Percentiles rank a stretch among this genome's conserved stretches.
Conservation (phyloP, 2,888 invertebrate genomes). For the Microctonus hyperodae region DNA sequence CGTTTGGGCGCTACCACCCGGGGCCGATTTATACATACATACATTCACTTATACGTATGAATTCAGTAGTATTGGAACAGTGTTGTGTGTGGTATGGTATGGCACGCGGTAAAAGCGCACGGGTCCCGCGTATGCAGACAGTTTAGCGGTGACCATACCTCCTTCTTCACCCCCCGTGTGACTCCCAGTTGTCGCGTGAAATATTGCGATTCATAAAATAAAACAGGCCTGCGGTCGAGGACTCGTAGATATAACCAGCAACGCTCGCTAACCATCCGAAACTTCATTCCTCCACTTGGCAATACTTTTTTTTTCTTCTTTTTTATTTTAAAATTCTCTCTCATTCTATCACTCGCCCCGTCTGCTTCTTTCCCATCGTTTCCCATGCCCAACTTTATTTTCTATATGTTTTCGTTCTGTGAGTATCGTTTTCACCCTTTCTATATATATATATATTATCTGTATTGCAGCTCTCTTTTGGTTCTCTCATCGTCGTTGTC, state of each 20-base stretch:
- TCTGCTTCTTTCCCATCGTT: constrained; percentile 14
- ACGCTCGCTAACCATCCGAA: constrained; percentile 52
- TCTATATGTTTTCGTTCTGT: not conserved
- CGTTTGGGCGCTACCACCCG: constrained; percentile 21
- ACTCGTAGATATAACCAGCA: constrained; percentile 56
- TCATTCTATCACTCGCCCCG: constrained; percentile 18
- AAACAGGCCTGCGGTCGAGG: constrained; percentile 62
- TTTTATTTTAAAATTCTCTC: no score
- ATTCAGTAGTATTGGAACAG: constrained; percentile 31
- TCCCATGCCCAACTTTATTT: not conserved
- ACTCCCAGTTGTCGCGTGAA: constrained; percentile 63
- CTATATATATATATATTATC: not conserved
- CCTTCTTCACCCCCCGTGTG: constrained; percentile 37
- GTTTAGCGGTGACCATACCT: constrained; percentile 60
- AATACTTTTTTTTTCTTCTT: no score
- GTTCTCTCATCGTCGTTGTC: constrained; percentile 4
- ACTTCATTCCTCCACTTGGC: constrained; percentile 38
- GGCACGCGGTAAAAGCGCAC: constrained; percentile 55
- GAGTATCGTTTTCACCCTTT: constrained; percentile 16
- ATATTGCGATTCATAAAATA: constrained; percentile 64
- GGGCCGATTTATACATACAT: constrained; percentile 4
- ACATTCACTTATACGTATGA: constrained; percentile 4
- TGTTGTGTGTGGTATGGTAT: constrained; percentile 47
- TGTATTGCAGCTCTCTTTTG: not conserved
- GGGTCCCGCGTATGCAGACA: constrained; percentile 55